A percentile compares a stretch with the other conserved stretches of the same genome.
These are phyloP conservation scores for Lycocerus yunnanus DNA, from an alignment of 2,888 invertebrate species.

Conservation along the genomic window DNA sequence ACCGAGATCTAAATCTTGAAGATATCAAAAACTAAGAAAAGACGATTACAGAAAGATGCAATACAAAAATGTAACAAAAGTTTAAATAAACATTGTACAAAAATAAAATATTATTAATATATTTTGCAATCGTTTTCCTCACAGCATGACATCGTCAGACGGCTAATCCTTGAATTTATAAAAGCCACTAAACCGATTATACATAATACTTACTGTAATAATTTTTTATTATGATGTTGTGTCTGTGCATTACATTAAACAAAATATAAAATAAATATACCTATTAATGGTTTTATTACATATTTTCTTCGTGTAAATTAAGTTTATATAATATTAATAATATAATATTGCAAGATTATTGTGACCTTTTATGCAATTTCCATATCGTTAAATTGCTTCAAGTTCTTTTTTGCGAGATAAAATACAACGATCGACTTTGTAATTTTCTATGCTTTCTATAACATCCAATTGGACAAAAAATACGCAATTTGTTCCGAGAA, in stretches of 20 bases:
- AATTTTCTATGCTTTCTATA: neutral
- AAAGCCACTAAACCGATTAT: neutral
- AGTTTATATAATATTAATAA: neutral
- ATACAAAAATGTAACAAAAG: no score
- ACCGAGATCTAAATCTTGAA: no score
- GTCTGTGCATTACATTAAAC: neutral
- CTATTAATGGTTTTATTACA: neutral
- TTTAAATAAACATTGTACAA: no score
- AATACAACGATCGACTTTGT: neutral
- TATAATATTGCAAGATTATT: neutral
- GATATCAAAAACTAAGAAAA: no score
- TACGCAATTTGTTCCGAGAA: slow-evolving; percentile 23
- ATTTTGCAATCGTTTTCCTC: neutral
- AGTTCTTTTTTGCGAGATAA: neutral
- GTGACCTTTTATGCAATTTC: neutral
- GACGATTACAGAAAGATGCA: no score
- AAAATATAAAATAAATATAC: neutral
- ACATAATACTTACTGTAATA: neutral
- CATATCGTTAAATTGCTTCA: neutral
- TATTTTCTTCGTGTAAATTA: neutral
- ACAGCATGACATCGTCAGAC: neutral
- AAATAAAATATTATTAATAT: no score
- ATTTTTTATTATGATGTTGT: neutral
- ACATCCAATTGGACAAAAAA: neutral
- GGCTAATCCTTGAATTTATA: neutral